Evolutionary conservation across 2,888 invertebrate genomes (phyloP).

Genomic region (Hymenopus coronatus): DNA sequence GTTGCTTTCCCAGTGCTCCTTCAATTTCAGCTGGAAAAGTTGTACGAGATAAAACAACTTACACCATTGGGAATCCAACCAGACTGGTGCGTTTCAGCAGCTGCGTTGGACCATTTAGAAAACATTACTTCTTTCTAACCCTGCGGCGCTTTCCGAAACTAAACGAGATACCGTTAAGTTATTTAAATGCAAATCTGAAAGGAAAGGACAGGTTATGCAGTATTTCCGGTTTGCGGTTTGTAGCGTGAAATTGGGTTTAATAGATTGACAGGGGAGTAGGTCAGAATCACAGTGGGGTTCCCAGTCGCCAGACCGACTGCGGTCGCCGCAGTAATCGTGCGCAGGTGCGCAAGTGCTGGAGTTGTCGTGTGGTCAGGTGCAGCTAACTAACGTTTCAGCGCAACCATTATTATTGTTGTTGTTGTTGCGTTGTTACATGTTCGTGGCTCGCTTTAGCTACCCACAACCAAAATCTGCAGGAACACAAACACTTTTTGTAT

Average conservation of each 20-base stretch:
- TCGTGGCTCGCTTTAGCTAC: background rate
- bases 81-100: background rate
- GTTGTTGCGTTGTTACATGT: background rate
- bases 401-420: background rate
- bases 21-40: too few species aligned
- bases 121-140: background rate
- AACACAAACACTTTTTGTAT: too few species aligned
- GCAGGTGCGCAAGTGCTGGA: background rate
- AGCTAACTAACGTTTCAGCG: background rate
- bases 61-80: background rate
- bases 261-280: background rate
- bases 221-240: background rate
- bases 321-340: background rate
- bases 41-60: too few species aligned
- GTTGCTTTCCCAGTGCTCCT: too few species aligned
- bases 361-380: background rate
- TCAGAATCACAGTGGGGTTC: background rate
- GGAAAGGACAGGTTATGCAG: background rate
- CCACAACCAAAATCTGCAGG: background rate
- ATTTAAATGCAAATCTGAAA: background rate
- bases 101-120: background rate
- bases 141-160: background rate
- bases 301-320: background rate
- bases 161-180: background rate
- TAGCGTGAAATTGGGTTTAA: background rate